Percentiles rank a stretch among this genome's conserved stretches.
Evolutionary conservation across 23 tunicate species (phyloP).

Genomic region (Ascidia mentula): DNA sequence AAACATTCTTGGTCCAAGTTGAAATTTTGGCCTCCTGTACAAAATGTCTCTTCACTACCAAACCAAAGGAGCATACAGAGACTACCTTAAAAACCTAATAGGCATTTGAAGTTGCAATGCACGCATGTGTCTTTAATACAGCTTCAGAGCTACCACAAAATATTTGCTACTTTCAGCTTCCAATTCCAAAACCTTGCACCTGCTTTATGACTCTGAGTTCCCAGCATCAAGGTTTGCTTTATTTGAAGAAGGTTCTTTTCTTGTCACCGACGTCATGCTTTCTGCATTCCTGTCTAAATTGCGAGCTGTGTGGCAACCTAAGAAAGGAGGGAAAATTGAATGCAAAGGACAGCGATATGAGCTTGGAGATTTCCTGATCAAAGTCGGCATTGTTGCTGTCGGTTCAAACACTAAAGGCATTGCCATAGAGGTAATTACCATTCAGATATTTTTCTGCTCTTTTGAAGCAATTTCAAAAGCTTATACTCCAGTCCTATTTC

Average conservation of each 20-base stretch:
- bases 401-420: constrained; percentile 80
- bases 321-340: constrained; percentile 80
- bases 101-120: too few relatives aligned
- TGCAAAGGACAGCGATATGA: constrained; percentile 78
- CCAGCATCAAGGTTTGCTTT: constrained; percentile 76
- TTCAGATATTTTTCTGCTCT: too few relatives aligned
- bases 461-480: too few relatives aligned
- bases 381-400: constrained; percentile 72
- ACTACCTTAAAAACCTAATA: too few relatives aligned
- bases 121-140: too few relatives aligned
- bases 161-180: too few relatives aligned
- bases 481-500: too few relatives aligned
- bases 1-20: too few relatives aligned
- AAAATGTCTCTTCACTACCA: too few relatives aligned
- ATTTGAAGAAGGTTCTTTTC: constrained; percentile 80
- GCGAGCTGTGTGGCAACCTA: constrained; percentile 64
- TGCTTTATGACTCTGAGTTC: constrained; percentile 54
- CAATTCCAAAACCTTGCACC: constrained; percentile 56
- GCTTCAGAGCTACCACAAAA: too few relatives aligned
- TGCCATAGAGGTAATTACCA: constrained; percentile 67
- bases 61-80: too few relatives aligned
- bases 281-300: constrained; percentile 64
- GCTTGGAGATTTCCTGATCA: constrained; percentile 66
- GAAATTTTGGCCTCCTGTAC: too few relatives aligned
- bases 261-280: constrained; percentile 63